phyloP scores from a whole-genome alignment of 2,797 vertebrate species.

The Pseudochirops corinnae region DNA sequence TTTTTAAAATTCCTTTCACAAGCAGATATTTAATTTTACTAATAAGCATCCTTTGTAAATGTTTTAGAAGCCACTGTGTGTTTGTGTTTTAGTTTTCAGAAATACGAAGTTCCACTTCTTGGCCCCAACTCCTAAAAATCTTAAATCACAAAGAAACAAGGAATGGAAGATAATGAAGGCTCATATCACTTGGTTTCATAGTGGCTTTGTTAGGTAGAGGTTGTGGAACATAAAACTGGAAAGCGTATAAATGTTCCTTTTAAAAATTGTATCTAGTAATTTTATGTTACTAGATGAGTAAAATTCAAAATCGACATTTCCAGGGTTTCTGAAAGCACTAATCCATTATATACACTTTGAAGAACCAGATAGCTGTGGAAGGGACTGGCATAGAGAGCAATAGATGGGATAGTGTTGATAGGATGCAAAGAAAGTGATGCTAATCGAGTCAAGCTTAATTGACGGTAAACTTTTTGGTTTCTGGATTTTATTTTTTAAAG shows the following conservation, averaged over 20 bases:
- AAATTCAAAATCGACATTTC: conserved; percentile 65
- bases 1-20: conserved; percentile 61
- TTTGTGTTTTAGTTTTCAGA: conserved; percentile 67
- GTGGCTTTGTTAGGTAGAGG: conserved; percentile 44
- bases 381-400: conserved; percentile 66
- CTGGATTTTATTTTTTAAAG: not conserved
- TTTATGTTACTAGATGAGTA: conserved; percentile 39
- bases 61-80: conserved; percentile 76
- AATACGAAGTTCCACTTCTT: conserved; percentile 54
- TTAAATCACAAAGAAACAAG: conserved; percentile 44
- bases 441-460: conserved; percentile 45
- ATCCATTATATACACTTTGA: not conserved
- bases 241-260: conserved; percentile 54
- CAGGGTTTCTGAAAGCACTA: conserved; percentile 44
- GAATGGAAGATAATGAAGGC: conserved; percentile 58
- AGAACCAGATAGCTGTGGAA: conserved; percentile 31
- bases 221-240: conserved; percentile 59
- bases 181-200: conserved; percentile 70
- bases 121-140: conserved; percentile 25
- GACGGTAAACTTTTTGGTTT: conserved; percentile 52
- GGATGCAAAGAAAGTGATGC: conserved; percentile 34
- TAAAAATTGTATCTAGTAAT: conserved; percentile 60
- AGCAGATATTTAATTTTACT: conserved; percentile 69
- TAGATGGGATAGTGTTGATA: conserved; percentile 32
- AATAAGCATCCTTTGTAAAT: conserved; percentile 70